Base-by-base conservation (phyloP, 2,113 vertebrate genomes). In the Chloebia gouldiae region DNA sequence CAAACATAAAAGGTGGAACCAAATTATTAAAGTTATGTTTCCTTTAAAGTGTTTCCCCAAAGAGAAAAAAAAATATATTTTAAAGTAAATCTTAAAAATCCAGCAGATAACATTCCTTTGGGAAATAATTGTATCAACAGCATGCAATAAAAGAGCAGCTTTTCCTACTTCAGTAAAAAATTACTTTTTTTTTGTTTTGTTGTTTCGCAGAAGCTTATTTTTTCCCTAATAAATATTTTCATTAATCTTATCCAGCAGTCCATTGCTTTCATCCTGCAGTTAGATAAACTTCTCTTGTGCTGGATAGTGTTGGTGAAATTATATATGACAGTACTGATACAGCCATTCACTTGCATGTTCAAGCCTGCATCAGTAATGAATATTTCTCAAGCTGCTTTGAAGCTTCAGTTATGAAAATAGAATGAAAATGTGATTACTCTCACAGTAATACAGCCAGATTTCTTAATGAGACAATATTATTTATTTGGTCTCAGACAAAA, bases 381-480 rank as follows among this genome's bases (percentile, higher is more conserved):
- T 94, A 95, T 94, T 97, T 96, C 95, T 97, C 87, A 96, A 97
- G 90, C 85, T 93, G 60, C 84, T 97, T 94, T 95, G 90, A 97
- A 97, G 77, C 72, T 79, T 56, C 94, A 39, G 93, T 95, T 98
- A 96, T 96, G 93, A 97, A 98, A 97, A 96, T 64, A 97, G 95
- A 97, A 98, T 96, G 84, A 94, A 97, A 97, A 97, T 93, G 82
- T 91, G 95, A 97, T 98, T 97, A 95, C 79, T 96, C 92, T 91
- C 97, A 95, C 72, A 95, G 71, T 54, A 95, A 94, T 70, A 89
- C 60, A 92, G 92, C 80, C 87, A 97, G 95, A 97, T 97, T 97
- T 97, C 92, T 94, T 98, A 98, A 97, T 96, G 89, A 97, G 95
- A 91, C 78, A 97, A 96, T 94, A 96, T 94, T 97, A 54, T 96